Conservation (phyloP, 2,888 invertebrate genomes). For the Maniola hyperantus region DNA sequence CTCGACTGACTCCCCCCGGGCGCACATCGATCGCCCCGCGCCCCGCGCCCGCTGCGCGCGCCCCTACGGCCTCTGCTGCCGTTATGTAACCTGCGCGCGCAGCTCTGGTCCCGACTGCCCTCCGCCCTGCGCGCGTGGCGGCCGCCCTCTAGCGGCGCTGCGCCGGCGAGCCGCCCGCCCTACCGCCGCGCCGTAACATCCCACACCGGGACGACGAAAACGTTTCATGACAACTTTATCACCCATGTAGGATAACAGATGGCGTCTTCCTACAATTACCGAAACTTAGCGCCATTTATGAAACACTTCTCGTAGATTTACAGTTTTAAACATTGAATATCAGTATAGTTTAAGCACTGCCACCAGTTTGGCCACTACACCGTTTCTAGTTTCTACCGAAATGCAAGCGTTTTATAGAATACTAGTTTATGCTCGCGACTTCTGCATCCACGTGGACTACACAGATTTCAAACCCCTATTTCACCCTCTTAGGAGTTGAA, state of each 20-base stretch:
- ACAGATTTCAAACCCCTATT: too few relatives aligned
- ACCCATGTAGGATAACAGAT: constrained; percentile 27
- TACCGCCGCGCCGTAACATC: constrained; percentile 30
- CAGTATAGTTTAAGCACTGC: too few relatives aligned
- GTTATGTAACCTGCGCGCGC: constrained; percentile 81
- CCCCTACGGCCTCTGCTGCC: constrained; percentile 58
- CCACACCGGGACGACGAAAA: constrained; percentile 16
- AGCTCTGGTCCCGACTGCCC: constrained; percentile 65
- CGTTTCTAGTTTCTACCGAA: too few relatives aligned
- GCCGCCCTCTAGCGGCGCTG: constrained; percentile 47
- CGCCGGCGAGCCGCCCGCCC: constrained; percentile 37
- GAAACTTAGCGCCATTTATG: constrained; percentile 8
- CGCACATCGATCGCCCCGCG: constrained; percentile 79
- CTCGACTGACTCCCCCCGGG: constrained; percentile 80
- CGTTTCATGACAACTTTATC: constrained; percentile 3
- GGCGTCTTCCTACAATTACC: constrained; percentile 19
- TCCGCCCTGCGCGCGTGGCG: constrained; percentile 48
- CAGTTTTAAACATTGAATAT: background rate
- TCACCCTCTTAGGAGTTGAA: too few relatives aligned
- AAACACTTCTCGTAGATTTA: background rate
- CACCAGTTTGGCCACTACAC: too few relatives aligned
- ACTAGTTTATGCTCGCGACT: too few relatives aligned
- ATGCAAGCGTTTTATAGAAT: too few relatives aligned
- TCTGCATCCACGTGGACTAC: too few relatives aligned
- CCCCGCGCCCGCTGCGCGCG: constrained; percentile 74